phyloP scores from a whole-genome alignment of 1,140 invertebrate species.

The Pollicipes pollicipes region DNA sequence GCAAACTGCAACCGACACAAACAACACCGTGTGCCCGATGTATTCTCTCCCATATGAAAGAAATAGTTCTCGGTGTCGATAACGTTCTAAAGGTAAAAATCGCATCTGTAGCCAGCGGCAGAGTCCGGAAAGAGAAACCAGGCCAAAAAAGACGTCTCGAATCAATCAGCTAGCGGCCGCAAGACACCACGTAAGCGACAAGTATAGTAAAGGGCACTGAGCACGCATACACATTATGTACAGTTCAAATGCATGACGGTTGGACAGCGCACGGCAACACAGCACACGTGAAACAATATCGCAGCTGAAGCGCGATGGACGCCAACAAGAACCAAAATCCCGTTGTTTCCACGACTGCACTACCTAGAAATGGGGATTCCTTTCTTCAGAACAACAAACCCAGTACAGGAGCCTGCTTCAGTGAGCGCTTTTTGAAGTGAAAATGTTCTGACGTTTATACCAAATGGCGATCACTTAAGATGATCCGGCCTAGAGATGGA shows the following conservation, averaged over 20 bases:
- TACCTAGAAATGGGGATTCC: background rate
- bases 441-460: background rate
- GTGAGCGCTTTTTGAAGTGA: background rate
- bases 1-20: no score
- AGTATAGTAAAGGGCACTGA: background rate
- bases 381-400: background rate
- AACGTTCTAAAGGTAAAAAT: background rate
- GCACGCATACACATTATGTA: background rate
- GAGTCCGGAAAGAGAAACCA: background rate
- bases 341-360: background rate
- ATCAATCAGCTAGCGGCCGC: background rate
- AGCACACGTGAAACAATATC: background rate
- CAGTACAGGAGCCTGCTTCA: background rate
- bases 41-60: background rate
- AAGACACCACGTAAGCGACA: background rate
- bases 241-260: background rate
- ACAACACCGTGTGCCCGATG: background rate
- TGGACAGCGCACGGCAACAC: background rate
- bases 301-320: background rate
- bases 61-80: background rate
- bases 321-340: background rate
- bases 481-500: background rate
- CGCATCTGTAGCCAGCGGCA: no score
- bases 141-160: background rate
- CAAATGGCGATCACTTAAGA: background rate